phyloP scores from a whole-genome alignment of 2,888 invertebrate species.

The Pammene aurita region DNA sequence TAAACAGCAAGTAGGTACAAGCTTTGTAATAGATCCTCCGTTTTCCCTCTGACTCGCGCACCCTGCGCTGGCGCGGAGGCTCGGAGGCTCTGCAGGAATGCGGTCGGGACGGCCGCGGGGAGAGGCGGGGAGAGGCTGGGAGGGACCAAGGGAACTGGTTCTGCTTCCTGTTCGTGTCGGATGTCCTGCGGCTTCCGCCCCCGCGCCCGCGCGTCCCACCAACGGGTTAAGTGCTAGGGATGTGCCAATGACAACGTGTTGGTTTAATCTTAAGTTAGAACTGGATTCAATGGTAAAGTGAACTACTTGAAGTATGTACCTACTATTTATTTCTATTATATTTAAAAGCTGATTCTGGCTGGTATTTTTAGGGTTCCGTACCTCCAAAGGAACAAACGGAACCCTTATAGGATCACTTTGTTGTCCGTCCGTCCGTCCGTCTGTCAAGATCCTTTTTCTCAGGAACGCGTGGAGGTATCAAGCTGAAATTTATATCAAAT shows the following conservation, averaged over 20 bases:
- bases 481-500: too few relatives aligned
- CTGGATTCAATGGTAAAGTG: too few relatives aligned
- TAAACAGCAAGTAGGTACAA: not conserved
- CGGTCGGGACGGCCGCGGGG: conserved; percentile 63
- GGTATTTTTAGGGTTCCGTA: too few relatives aligned
- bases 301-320: too few relatives aligned
- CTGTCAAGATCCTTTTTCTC: too few relatives aligned
- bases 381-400: too few relatives aligned
- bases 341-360: too few relatives aligned
- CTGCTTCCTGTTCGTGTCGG: conserved; percentile 84
- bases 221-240: conserved; percentile 66
- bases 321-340: too few relatives aligned
- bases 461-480: too few relatives aligned
- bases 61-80: conserved; percentile 60
- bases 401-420: too few relatives aligned
- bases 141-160: conserved; percentile 82
- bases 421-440: too few relatives aligned
- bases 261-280: not conserved
- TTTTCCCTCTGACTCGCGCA: conserved; percentile 5
- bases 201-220: conserved; percentile 53
- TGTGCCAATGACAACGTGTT: conserved; percentile 45
- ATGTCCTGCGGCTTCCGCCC: conserved; percentile 84
- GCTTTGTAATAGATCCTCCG: not conserved
- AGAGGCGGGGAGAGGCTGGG: conserved; percentile 64
- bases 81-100: conserved; percentile 72